These are phyloP conservation scores for Gnathonemus longibarbis DNA, from an alignment of 2,113 vertebrate species.

Conservation along the genomic window DNA sequence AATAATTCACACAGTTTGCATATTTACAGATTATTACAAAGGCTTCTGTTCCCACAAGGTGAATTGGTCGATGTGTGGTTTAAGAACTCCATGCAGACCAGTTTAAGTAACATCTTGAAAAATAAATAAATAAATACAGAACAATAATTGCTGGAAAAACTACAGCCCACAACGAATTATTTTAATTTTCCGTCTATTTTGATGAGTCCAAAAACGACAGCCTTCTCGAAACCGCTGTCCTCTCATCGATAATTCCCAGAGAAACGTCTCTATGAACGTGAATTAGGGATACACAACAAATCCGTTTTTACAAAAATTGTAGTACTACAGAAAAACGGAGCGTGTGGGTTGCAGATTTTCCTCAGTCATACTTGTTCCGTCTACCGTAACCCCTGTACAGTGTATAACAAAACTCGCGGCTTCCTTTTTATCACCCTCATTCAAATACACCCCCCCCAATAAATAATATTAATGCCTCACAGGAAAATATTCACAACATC, in stretches of 20 bases:
- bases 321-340: background rate
- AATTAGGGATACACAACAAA: background rate
- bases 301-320: background rate
- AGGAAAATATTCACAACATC: slow-evolving; percentile 17
- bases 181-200: background rate
- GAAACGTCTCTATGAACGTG: background rate
- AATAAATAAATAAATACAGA: slow-evolving; percentile 29
- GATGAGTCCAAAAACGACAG: background rate
- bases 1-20: slow-evolving; percentile 45
- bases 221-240: background rate
- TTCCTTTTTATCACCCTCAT: background rate
- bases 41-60: background rate
- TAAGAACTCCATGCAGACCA: slow-evolving; percentile 48
- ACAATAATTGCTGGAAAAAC: slow-evolving; percentile 1
- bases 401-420: background rate
- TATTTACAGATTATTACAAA: slow-evolving; percentile 59
- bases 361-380: background rate
- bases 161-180: background rate
- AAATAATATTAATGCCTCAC: slow-evolving; percentile 13
- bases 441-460: background rate
- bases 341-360: background rate
- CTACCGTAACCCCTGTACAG: background rate
- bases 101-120: slow-evolving; percentile 37
- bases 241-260: background rate
- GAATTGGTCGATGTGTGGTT: slow-evolving; percentile 29